Conservation (phyloP, 2,797 vertebrate genomes). For the Helostoma temminkii region DNA sequence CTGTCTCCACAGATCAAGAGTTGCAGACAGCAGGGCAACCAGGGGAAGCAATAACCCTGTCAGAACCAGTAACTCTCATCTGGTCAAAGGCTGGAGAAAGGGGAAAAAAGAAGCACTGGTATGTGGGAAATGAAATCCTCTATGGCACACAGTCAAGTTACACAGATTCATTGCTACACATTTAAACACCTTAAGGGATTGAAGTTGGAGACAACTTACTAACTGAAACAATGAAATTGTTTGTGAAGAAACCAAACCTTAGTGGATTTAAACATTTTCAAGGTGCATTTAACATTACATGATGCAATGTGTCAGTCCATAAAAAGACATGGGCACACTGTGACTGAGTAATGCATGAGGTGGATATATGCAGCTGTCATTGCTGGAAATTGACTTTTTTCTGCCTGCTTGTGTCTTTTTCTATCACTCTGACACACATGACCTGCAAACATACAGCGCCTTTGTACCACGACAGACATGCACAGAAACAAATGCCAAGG, state of each 20-base stretch:
- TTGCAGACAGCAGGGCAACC: constrained; percentile 36
- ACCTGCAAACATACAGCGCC: background rate
- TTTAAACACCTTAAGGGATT: background rate
- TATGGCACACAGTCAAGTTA: constrained; percentile 4
- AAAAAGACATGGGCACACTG: background rate
- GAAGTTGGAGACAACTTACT: background rate
- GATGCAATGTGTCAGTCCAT: background rate
- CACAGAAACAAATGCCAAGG: constrained; percentile 17
- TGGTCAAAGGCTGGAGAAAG: constrained; percentile 4
- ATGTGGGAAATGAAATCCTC: constrained; percentile 11
- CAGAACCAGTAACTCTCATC: constrained; percentile 51
- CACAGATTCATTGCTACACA: background rate
- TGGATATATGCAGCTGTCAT: background rate
- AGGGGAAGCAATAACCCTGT: constrained; percentile 64
- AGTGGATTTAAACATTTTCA: background rate
- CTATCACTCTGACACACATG: background rate
- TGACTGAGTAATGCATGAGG: background rate
- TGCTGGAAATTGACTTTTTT: background rate
- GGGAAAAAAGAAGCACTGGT: background rate
- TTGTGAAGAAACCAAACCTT: background rate
- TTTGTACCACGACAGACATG: background rate
- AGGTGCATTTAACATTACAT: background rate
- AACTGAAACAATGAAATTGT: background rate
- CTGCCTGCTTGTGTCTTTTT: constrained; percentile 9
- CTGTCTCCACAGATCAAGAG: constrained; percentile 52